phyloP scores from a whole-genome alignment of 2,797 vertebrate genomes.

The Tragelaphus oryx region DNA sequence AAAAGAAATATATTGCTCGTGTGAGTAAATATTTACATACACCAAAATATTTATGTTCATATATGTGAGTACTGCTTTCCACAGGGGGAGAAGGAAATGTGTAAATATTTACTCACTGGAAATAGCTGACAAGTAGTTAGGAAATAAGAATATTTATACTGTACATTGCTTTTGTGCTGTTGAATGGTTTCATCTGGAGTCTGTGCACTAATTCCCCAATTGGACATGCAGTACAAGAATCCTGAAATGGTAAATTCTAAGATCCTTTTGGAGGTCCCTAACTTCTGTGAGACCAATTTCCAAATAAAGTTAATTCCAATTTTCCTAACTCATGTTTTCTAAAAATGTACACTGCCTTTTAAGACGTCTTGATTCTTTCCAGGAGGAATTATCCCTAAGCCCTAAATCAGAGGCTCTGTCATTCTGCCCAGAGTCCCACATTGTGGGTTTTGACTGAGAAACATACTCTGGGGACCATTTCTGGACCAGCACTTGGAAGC shows the following conservation, averaged over 20 bases:
- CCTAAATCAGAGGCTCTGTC: slow-evolving; percentile 27
- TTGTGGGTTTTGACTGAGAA: neutral
- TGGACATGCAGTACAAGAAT: slow-evolving; percentile 53
- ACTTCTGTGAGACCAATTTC: slow-evolving; percentile 20
- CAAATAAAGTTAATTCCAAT: slow-evolving; percentile 45
- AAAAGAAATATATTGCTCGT: slow-evolving; percentile 70
- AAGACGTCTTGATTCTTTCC: slow-evolving; percentile 50
- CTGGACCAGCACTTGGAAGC: neutral
- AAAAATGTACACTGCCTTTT: slow-evolving; percentile 36
- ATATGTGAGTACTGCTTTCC: slow-evolving; percentile 70
- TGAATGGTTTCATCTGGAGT: slow-evolving; percentile 63
- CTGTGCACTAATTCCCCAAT: slow-evolving; percentile 61
- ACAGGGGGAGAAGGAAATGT: slow-evolving; percentile 54
- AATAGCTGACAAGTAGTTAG: slow-evolving; percentile 72
- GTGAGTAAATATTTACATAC: slow-evolving; percentile 73
- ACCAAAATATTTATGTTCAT: slow-evolving; percentile 74
- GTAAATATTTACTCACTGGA: slow-evolving; percentile 73
- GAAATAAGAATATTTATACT: slow-evolving; percentile 72
- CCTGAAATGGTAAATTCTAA: slow-evolving; percentile 54
- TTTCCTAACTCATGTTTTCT: slow-evolving; percentile 53
- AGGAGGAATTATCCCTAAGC: slow-evolving; percentile 25
- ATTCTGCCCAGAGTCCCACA: neutral
- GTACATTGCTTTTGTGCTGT: slow-evolving; percentile 65
- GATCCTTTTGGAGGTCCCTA: slow-evolving; percentile 28
- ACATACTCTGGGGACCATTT: neutral